Evolutionary conservation across 2,888 invertebrate species (phyloP), one percentile per base, ranked within the genome.

Genomic region (Melinaea marsaeus): DNA sequence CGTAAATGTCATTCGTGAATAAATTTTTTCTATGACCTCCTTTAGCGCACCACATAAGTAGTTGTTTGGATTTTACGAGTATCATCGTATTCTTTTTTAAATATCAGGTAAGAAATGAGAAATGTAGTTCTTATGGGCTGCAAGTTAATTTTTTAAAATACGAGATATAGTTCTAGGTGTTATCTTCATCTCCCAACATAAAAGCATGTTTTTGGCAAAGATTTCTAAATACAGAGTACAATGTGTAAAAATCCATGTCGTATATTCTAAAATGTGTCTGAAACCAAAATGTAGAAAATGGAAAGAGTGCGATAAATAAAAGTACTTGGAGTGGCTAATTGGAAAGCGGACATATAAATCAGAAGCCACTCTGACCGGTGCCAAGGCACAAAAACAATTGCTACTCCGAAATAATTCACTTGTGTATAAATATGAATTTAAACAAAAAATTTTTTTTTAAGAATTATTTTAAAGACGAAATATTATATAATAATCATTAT

Each of bases 301-400:
- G 83, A 80, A 82, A 85, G 84, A 85, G 84, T 77, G 71, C 79
- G 79, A 86, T 86, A 86, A 87, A 88, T 88, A 88, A 88, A 86
- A 83, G 81, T 79, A 75, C 79, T 80, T 79, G 77, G 71, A 74
- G 76, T 80, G 75, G 83, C 88, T 89, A 89, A 88, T 88, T 88
- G 86, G 83, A 84, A 85, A 83, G 80, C 85, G 83, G 79, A 80
- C 82, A 78, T 89, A 88, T 88, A 89, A 88, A 86, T 89, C 89
- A 86, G 77, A 66, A 73, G 73, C 78, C 83, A 84, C 84, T 85
- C 83, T 72, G 75, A 73, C 75, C 74, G 78, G 75, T 73, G 77
- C 76, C 76, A 78, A 76, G 78, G 78, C 78, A 79, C 72, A 74
- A 77, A 84, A 85, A 86, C 84, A 81, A 80, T 79, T 72, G 74